These are phyloP conservation scores for Caenorhabditis brenneri DNA, from an alignment of 1,140 invertebrate genomes.

Conservation along the genomic window DNA sequence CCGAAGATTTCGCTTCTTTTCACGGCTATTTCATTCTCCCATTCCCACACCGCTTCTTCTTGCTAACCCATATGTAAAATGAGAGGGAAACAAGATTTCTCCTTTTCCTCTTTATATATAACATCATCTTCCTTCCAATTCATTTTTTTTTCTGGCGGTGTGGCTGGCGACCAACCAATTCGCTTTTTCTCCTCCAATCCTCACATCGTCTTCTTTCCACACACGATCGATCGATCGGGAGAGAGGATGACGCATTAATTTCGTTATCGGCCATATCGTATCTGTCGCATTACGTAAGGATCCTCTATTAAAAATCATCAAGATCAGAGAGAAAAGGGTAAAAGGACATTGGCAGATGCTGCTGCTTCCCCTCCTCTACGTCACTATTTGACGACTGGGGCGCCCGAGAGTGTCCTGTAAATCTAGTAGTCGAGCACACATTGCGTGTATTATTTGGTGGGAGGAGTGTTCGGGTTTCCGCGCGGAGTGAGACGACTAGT, in stretches of 20 bases:
- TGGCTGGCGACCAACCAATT: too few species aligned
- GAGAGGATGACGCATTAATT: neutral
- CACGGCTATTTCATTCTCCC: neutral
- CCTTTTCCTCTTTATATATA: neutral
- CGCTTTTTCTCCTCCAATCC: neutral
- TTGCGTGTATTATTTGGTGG: neutral
- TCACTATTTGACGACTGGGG: neutral
- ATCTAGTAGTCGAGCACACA: slow-evolving; percentile 40
- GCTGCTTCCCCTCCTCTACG: neutral
- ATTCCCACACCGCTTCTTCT: neutral
- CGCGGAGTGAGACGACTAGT: too few species aligned
- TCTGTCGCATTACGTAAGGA: neutral
- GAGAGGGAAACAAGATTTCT: slow-evolving; percentile 14
- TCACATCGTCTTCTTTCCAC: too few species aligned
- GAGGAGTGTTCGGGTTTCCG: slow-evolving; percentile 31
- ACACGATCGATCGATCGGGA: too few species aligned
- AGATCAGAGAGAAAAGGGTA: neutral
- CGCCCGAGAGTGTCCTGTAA: slow-evolving; percentile 34
- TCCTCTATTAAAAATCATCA: neutral
- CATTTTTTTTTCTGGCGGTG: neutral
- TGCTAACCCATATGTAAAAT: slow-evolving; percentile 26
- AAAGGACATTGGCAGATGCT: neutral
- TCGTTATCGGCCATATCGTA: too few species aligned
- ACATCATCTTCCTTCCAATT: neutral
- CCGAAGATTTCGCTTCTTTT: too few species aligned